Conservation (phyloP, 2,113 vertebrate species). For the Menura novaehollandiae region DNA sequence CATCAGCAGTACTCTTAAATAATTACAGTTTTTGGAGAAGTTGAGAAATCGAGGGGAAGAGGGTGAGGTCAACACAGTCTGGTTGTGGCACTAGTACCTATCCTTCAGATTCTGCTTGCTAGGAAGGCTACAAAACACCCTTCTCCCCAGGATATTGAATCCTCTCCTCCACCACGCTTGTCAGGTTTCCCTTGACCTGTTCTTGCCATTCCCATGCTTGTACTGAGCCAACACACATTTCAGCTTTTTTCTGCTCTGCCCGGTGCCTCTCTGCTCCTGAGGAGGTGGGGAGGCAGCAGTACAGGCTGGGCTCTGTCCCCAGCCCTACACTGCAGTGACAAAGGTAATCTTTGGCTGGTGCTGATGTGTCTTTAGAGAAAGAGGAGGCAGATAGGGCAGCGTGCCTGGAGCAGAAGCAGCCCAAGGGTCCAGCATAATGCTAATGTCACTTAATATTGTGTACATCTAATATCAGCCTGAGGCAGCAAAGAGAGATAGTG, state of each 20-base stretch:
- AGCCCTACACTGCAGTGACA: not conserved
- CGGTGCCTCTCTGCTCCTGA: not conserved
- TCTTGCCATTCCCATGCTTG: not conserved
- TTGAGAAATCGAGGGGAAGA: not conserved
- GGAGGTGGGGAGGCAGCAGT: not conserved
- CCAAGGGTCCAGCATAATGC: not conserved
- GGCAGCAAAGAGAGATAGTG: not conserved
- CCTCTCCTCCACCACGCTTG: not conserved
- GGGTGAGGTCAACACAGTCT: not conserved
- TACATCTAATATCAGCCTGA: not conserved
- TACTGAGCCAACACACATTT: not conserved
- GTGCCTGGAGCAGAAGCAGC: not conserved
- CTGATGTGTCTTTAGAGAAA: not conserved
- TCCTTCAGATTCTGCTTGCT: not conserved
- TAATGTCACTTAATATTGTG: not conserved
- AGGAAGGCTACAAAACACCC: not conserved
- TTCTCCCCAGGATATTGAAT: not conserved
- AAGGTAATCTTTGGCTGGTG: not conserved
- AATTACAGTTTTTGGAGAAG: not conserved
- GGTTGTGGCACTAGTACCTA: not conserved
- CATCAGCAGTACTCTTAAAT: not conserved
- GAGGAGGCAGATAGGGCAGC: not conserved
- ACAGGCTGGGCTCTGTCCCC: not conserved
- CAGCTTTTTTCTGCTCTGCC: not conserved
- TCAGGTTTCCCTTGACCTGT: not conserved